Percentiles rank a stretch among this genome's conserved stretches.
These are phyloP conservation scores for Ara ararauna DNA, from an alignment of 2,797 vertebrate species.

Conservation along the genomic window DNA sequence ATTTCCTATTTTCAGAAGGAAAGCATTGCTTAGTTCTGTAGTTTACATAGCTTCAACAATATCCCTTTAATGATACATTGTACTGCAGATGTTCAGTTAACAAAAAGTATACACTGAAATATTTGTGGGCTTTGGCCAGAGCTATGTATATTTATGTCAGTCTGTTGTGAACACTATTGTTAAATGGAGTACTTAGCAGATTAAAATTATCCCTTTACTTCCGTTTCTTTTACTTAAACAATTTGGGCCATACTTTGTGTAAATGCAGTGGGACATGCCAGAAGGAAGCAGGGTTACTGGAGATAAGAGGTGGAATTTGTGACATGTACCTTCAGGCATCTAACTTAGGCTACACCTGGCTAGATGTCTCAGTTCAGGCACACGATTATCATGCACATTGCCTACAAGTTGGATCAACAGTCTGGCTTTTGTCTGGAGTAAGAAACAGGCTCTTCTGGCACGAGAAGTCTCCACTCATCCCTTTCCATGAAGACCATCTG, in stretches of 20 bases:
- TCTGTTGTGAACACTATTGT: conserved; percentile 31
- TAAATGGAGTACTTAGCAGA: conserved; percentile 12
- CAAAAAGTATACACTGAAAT: conserved; percentile 18
- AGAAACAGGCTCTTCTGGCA: neutral
- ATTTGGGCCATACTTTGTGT: neutral
- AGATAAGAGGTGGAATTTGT: conserved; percentile 22
- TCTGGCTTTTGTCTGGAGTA: neutral
- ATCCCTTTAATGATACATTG: conserved; percentile 19
- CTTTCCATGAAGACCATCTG: neutral
- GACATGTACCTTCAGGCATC: neutral
- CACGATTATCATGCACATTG: neutral
- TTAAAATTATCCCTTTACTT: conserved; percentile 29
- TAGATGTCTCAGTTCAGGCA: neutral
- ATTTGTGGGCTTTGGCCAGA: conserved; percentile 38
- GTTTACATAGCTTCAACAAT: conserved; percentile 21
- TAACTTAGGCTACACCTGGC: conserved; percentile 8
- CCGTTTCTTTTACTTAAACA: neutral
- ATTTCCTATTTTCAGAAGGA: conserved; percentile 35
- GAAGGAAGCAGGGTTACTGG: neutral
- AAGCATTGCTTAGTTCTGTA: neutral
- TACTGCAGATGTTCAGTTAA: conserved; percentile 47
- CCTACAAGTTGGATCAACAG: neutral
- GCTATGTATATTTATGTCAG: neutral
- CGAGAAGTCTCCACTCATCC: neutral
- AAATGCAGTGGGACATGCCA: neutral